Evolutionary conservation across 2,888 invertebrate genomes (phyloP), one percentile per base, ranked within the genome.

Genomic region (Campaea margaritaria): DNA sequence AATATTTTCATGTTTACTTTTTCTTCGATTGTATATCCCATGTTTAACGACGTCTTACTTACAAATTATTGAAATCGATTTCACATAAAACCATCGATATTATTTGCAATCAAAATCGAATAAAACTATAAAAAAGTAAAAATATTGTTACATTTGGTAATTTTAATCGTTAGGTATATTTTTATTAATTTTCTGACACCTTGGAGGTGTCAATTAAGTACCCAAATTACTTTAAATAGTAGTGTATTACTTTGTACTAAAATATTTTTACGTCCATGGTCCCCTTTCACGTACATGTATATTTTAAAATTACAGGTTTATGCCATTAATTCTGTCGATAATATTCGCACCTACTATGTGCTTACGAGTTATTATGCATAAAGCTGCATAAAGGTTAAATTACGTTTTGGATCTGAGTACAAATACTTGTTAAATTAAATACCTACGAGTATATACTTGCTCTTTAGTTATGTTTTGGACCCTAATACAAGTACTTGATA

Each of bases 41-140:
- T 2, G 1, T 16, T 42, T 54, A 38, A 58, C 48, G 47, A 58
- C 46, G 55, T 56, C 44, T 41, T 14, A 47, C 46, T 46, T 44
- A 62, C 49, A 58, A 54, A 59, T 45, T 14, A 48, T 59, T 46
- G 36, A 28, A 62, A 62, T 62, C 46, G 53, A 41, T 49, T 50
- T 50, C 36, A 52, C 58, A 69, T 73, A 66, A 66, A 68, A 61
- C 53, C 61, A 57, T 55, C 56, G 51, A 54, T 51, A 60, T 65
- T 64, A 66, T 75, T 68, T 68, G 67, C 64, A 61, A 68, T 74
- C 66, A 74, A 73, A 66, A 65, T 46, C 27, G 44, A 31, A 62
- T 67, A 71, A 73, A 68, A 62, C 49, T 41, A 38, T 27, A 42
- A 41, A 47, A 52, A 53, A 28, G 12, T 13, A 16, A 21, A 31